phyloP scores from a whole-genome alignment of 2,797 vertebrate species.

The Cichlasoma orientale region DNA sequence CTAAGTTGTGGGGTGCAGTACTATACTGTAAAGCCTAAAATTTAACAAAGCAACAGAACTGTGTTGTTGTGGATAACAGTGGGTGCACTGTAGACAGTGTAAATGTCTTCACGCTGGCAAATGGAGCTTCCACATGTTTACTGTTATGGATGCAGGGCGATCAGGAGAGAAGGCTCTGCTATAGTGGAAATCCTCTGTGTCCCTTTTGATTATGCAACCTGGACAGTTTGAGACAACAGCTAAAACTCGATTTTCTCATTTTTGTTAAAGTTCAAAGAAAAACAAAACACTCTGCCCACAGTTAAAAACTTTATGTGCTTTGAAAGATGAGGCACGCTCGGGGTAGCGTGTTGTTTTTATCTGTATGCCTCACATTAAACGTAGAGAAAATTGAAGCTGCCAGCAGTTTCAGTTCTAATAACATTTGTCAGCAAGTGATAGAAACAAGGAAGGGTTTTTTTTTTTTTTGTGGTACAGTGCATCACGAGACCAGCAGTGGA shows the following conservation, averaged over 20 bases:
- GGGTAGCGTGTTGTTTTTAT: not conserved
- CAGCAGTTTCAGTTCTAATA: not conserved
- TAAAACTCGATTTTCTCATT: fast-evolving
- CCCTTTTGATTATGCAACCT: not conserved
- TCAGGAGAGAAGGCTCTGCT: not conserved
- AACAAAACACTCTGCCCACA: not conserved
- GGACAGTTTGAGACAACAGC: fast-evolving
- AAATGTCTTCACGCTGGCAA: not conserved
- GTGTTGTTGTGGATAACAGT: not conserved
- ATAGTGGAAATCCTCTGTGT: not conserved
- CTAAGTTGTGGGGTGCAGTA: not conserved
- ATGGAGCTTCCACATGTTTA: not conserved
- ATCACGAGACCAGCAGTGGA: not conserved
- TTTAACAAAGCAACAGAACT: not conserved
- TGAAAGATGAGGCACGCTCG: not conserved
- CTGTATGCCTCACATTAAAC: not conserved
- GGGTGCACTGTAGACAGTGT: not conserved
- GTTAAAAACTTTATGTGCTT: not conserved
- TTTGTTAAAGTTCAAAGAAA: not conserved
- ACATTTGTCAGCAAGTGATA: not conserved
- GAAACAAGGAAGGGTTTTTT: not conserved
- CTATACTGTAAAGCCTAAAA: fast-evolving
- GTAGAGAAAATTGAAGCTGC: not conserved
- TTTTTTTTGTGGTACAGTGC: not conserved
- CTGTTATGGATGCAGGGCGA: not conserved